Evolutionary conservation across 2,888 invertebrate species (phyloP).

Genomic region (Pammene aurita): DNA sequence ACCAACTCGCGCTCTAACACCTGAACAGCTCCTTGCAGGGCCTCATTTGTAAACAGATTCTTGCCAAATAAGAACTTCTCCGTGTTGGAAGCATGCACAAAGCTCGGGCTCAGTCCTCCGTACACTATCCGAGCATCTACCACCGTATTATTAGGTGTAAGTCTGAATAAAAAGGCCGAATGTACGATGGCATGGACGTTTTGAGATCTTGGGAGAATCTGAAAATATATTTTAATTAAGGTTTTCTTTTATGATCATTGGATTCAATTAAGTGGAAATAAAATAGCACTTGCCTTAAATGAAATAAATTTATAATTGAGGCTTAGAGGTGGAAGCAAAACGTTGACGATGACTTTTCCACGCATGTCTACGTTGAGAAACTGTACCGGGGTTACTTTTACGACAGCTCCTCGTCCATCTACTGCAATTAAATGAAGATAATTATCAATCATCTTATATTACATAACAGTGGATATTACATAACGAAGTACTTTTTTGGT

Average conservation of each 20-base stretch:
- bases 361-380: neutral
- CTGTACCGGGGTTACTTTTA: neutral
- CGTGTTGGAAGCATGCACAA: neutral
- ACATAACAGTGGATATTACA: no score
- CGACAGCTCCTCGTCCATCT: neutral
- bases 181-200: neutral
- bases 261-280: no score
- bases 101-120: neutral
- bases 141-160: neutral
- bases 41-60: constrained; percentile 63
- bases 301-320: neutral
- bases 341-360: neutral
- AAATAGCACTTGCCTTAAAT: neutral
- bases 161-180: neutral
- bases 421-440: neutral
- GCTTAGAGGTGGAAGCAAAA: neutral
- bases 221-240: neutral
- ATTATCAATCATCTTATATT: no score
- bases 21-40: constrained; percentile 65
- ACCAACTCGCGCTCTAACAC: constrained; percentile 57
- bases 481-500: no score
- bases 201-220: neutral
- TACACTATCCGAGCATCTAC: neutral
- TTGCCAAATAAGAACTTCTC: constrained; percentile 63
- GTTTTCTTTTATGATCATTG: no score